Percentiles rank a stretch among this genome's conserved stretches.
Evolutionary conservation across 2,888 invertebrate species (phyloP).

Genomic region (Elysia crispata): DNA sequence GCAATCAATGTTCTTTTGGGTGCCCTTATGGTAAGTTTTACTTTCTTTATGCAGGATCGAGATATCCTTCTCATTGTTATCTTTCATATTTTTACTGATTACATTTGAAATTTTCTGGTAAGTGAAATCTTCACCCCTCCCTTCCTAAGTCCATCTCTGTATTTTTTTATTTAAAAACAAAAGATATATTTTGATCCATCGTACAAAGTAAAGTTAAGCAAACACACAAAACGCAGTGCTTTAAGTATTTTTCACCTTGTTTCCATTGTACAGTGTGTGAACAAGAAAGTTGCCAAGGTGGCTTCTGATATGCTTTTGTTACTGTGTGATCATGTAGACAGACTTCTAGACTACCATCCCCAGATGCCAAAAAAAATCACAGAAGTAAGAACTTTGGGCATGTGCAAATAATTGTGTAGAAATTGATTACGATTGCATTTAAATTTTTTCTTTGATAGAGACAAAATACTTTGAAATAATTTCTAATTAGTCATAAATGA

Average conservation of each 20-base stretch:
- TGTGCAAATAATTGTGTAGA: too few species aligned
- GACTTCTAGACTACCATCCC: constrained; percentile 85
- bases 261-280: constrained; percentile 90
- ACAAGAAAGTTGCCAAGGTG: constrained; percentile 88
- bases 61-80: too few species aligned
- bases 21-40: constrained; percentile 82
- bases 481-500: not conserved
- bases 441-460: too few species aligned
- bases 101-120: too few species aligned
- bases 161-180: not conserved
- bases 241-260: too few species aligned
- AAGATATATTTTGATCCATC: not conserved
- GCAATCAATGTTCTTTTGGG: constrained; percentile 84
- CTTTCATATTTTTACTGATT: too few species aligned
- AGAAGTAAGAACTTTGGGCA: constrained; percentile 37
- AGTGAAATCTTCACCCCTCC: too few species aligned
- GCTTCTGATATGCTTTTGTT: constrained; percentile 89
- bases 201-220: not conserved
- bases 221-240: too few species aligned
- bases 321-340: constrained; percentile 87
- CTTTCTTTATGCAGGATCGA: not conserved
- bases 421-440: too few species aligned
- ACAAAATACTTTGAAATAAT: too few species aligned
- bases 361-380: constrained; percentile 80
- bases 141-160: too few species aligned